Evolutionary conservation across 2,888 invertebrate species (phyloP).

Genomic region (Thymelicus acteon): DNA sequence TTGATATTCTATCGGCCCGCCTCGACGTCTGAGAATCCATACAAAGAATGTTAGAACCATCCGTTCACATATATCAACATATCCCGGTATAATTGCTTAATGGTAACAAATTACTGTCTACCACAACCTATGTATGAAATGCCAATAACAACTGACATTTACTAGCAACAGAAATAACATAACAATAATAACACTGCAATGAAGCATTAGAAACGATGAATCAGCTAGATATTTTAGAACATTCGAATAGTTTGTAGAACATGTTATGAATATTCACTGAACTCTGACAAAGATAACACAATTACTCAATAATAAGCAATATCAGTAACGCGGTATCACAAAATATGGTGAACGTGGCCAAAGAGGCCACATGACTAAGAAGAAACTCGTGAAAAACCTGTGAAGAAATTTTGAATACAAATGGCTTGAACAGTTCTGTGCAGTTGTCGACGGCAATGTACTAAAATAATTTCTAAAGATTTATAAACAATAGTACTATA

Average conservation of each 20-base stretch:
- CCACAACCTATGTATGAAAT: conserved; percentile 2
- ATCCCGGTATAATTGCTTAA: conserved; percentile 24
- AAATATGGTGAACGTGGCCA: too few relatives aligned
- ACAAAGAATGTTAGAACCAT: conserved; percentile 16
- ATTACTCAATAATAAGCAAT: too few relatives aligned
- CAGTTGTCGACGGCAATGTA: too few relatives aligned
- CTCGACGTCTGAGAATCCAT: conserved; percentile 29
- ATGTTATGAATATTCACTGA: not conserved
- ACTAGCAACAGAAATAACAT: not conserved
- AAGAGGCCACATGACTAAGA: too few relatives aligned
- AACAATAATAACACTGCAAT: not conserved
- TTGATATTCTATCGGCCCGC: conserved; percentile 50
- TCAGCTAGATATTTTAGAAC: conserved; percentile 4
- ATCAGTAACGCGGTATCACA: too few relatives aligned
- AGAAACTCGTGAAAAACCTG: too few relatives aligned
- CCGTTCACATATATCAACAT: conserved; percentile 19
- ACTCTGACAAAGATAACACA: conserved; percentile 42
- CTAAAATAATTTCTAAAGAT: too few relatives aligned
- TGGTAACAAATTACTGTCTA: conserved; percentile 22
- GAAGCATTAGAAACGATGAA: conserved; percentile 11
- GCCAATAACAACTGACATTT: conserved; percentile 21
- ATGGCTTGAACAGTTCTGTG: too few relatives aligned
- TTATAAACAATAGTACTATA: too few relatives aligned
- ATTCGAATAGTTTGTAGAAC: not conserved
- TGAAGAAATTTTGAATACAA: too few relatives aligned